Percentiles rank a stretch among this genome's conserved stretches.
Evolutionary conservation across 2,113 vertebrate species (phyloP).

Genomic region (Bubo scandiacus): DNA sequence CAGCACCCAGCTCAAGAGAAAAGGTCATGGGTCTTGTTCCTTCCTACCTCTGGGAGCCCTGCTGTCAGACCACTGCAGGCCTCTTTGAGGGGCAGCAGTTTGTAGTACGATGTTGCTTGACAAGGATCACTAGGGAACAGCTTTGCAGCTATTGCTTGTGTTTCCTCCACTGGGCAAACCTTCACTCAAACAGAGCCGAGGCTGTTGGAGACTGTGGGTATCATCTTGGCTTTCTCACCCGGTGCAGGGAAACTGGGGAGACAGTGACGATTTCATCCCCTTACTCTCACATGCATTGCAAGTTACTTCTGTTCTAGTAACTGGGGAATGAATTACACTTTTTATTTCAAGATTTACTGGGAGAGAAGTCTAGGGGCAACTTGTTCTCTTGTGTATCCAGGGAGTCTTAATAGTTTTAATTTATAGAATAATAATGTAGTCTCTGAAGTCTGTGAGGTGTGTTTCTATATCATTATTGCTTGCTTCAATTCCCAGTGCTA

Average conservation of each 20-base stretch:
- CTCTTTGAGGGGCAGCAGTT: neutral
- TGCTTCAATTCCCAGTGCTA: neutral
- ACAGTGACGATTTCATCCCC: neutral
- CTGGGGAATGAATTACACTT: neutral
- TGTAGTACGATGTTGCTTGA: neutral
- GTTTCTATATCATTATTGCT: neutral
- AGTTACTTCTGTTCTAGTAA: neutral
- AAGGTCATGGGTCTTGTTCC: rapidly evolving
- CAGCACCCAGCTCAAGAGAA: neutral
- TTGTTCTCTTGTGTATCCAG: neutral
- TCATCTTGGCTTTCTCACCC: neutral
- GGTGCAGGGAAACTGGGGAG: neutral
- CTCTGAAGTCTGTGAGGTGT: neutral
- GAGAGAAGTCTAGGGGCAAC: neutral
- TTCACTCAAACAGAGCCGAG: neutral
- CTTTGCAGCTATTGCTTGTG: neutral
- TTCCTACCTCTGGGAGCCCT: neutral
- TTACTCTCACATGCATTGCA: neutral
- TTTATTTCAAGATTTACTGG: neutral
- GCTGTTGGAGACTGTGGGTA: neutral
- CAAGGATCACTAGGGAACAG: neutral
- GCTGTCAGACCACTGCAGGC: neutral
- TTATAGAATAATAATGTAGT: neutral
- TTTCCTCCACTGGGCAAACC: neutral
- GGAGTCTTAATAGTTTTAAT: neutral